Percentiles rank a stretch among this genome's conserved stretches.
Evolutionary conservation across 2,888 invertebrate genomes (phyloP).

Genomic region (Zele albiditarsus): DNA sequence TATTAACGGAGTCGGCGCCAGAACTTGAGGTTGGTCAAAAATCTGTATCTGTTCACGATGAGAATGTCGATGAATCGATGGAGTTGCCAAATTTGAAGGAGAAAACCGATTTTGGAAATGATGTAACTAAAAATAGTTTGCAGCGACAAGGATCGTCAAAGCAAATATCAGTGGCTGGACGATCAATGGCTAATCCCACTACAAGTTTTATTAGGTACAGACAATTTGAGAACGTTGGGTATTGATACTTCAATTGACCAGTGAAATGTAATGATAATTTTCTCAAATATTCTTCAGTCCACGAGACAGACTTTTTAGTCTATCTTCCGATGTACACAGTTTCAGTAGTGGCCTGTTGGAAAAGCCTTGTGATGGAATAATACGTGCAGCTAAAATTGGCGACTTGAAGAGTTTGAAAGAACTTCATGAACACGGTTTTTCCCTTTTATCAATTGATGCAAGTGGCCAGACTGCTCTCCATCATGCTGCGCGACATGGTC

Average conservation of each 20-base stretch:
- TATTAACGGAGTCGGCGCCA: background rate
- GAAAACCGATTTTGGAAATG: constrained; percentile 42
- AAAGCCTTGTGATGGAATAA: constrained; percentile 86
- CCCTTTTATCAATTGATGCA: constrained; percentile 86
- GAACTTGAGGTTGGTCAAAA: background rate
- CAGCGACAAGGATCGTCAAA: constrained; percentile 59
- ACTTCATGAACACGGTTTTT: constrained; percentile 87
- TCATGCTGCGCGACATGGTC: constrained; percentile 89
- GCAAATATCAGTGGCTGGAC: constrained; percentile 51
- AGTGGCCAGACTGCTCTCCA: constrained; percentile 93
- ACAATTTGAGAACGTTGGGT: background rate
- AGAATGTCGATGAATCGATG: constrained; percentile 42
- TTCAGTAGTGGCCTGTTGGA: constrained; percentile 83
- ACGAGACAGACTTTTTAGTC: constrained; percentile 67
- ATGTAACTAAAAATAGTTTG: constrained; percentile 47
- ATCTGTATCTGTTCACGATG: background rate
- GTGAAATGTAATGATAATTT: background rate
- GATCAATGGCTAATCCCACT: constrained; percentile 57
- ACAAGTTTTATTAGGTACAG: constrained; percentile 64
- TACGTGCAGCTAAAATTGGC: constrained; percentile 88
- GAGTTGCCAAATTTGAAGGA: constrained; percentile 16
- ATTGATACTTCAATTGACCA: background rate
- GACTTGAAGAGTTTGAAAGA: constrained; percentile 88
- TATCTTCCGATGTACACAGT: constrained; percentile 67
- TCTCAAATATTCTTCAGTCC: constrained; percentile 57